Conservation (phyloP, 2,888 invertebrate species). For the Stenichneumon culpator region DNA sequence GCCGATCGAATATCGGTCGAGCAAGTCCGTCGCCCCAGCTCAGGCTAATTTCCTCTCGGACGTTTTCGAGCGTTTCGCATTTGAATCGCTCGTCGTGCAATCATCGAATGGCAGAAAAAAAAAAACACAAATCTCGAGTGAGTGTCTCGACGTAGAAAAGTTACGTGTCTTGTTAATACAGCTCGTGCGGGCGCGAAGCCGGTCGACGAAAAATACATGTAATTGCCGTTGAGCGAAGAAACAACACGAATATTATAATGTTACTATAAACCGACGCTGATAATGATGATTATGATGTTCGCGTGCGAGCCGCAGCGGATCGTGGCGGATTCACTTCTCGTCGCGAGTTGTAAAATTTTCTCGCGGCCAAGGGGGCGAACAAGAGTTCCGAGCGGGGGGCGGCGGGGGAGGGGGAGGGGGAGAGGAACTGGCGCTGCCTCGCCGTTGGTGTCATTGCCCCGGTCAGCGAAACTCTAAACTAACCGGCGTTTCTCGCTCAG, state of each 20-base stretch:
- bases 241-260: slow-evolving; percentile 33
- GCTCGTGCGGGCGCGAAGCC: background rate
- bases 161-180: background rate
- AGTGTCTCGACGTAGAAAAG: background rate
- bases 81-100: too few species aligned
- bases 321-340: slow-evolving; percentile 52
- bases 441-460: slow-evolving; percentile 53
- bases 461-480: slow-evolving; percentile 48
- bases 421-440: slow-evolving; percentile 36
- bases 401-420: background rate
- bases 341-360: slow-evolving; percentile 38
- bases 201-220: slow-evolving; percentile 36
- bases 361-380: slow-evolving; percentile 32
- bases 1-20: too few species aligned
- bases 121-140: background rate
- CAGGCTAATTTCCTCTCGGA: too few species aligned
- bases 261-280: slow-evolving; percentile 16
- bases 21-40: too few species aligned
- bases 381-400: background rate
- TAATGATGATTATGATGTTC: slow-evolving; percentile 50
- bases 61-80: too few species aligned
- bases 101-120: background rate
- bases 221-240: slow-evolving; percentile 18
- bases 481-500: slow-evolving; percentile 37
- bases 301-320: slow-evolving; percentile 38